Evolutionary conservation across 2,113 vertebrate genomes (phyloP).

Genomic region (Megaptera novaeangliae): DNA sequence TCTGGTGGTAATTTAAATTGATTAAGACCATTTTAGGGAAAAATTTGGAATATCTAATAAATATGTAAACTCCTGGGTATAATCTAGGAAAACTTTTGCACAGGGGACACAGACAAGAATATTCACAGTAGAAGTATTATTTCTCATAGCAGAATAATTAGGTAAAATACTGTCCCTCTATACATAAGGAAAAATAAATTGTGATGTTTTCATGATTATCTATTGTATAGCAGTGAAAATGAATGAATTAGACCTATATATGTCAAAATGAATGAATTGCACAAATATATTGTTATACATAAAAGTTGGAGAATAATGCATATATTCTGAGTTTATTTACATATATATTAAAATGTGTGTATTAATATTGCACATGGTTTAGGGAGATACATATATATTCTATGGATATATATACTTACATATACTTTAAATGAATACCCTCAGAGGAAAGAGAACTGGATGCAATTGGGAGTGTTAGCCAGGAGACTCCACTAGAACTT

Average conservation of each 20-base stretch:
- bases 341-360: background rate
- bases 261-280: background rate
- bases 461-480: background rate
- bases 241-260: background rate
- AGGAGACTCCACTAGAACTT: background rate
- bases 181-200: background rate
- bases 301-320: background rate
- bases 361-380: background rate
- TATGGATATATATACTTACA: background rate
- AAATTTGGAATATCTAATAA: background rate
- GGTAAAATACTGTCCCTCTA: background rate
- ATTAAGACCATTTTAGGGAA: background rate
- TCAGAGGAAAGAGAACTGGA: background rate
- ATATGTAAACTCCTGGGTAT: background rate
- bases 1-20: background rate
- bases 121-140: background rate
- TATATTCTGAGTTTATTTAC: background rate
- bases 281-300: background rate
- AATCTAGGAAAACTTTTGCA: background rate
- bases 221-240: background rate
- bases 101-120: background rate
- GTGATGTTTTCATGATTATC: background rate
- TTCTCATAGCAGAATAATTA: background rate
- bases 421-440: background rate
- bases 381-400: background rate